phyloP scores from a whole-genome alignment of 2,797 vertebrate species.

The Phrynocephalus vlangalii region DNA sequence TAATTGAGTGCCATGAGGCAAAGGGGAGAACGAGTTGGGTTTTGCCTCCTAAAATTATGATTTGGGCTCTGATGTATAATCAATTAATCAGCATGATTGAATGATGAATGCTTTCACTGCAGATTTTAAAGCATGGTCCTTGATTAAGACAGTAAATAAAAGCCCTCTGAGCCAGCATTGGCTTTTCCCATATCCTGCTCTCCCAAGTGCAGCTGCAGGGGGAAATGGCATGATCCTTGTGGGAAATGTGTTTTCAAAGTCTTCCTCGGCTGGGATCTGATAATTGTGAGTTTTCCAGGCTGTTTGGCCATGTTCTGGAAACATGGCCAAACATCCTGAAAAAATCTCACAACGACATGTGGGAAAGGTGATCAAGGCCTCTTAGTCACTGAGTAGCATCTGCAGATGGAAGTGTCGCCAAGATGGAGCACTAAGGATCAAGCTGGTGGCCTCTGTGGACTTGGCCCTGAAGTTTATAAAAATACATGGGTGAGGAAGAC shows the following conservation, averaged over 20 bases:
- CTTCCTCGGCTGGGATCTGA: no score
- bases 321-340: no score
- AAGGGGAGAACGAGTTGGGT: conserved; percentile 51
- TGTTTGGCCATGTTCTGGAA: no score
- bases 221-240: neutral
- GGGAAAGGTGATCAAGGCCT: neutral
- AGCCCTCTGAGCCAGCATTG: conserved; percentile 20
- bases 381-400: neutral
- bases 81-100: neutral
- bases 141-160: conserved; percentile 5
- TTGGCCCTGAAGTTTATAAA: no score
- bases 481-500: no score
- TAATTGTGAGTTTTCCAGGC: no score
- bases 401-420: neutral
- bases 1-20: conserved; percentile 60
- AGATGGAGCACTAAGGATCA: neutral
- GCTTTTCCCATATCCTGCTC: neutral
- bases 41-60: neutral
- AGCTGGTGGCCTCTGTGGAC: neutral
- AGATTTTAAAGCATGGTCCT: neutral
- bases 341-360: no score
- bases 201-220: neutral
- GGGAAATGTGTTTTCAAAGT: no score
- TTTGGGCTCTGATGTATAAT: neutral
- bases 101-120: neutral